Base-by-base conservation (phyloP, 92 coral and sea anemone genomes). In the Heliopora coerulea region DNA sequence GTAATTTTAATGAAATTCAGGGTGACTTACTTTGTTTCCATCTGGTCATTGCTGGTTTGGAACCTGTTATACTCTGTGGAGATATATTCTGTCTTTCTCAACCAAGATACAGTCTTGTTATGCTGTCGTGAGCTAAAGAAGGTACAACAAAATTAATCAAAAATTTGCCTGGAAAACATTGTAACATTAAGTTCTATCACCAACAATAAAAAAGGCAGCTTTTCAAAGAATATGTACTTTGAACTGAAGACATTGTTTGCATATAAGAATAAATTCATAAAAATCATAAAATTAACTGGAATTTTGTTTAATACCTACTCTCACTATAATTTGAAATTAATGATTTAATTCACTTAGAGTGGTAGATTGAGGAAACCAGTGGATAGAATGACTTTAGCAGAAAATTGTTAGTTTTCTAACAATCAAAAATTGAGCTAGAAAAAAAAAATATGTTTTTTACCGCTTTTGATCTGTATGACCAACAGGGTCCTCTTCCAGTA, bases 91-190 rank as follows among this genome's bases (percentile, higher is more conserved):
- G 99, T 95, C 65, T 89, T 91, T 68, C 99, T 83, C 29, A 95
- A 79, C 99, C 99, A 95, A 11, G 99, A 95, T 0, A 95, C 99
- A 82, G 85, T 90, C 81, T 88, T 95, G 83, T 95, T 95, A 74
- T 95, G 99, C 46, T 95, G 99, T 54, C 96, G 84, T n/a, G 99
- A 90, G 39, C 97, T 92, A 68, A 8, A 60, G 48, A 1, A 15
- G 0, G 12, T 15, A 35, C 50, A 19, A 42, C 41, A 50, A 37
- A 49, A 31, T 29, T 21, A 44, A 23, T 78, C 46, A 19, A n/a
- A 18, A 56, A 27, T n/a, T n/a, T n/a, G n/a, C n/a, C n/a, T n/a
- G n/a, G n/a, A n/a, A n/a, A n/a, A n/a, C n/a, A n/a, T n/a, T n/a
- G n/a, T n/a, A n/a, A n/a, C n/a, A n/a, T n/a, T n/a, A n/a, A n/a